Evolutionary conservation across 2,888 invertebrate species (phyloP).

Genomic region (Pyrgus malvae): DNA sequence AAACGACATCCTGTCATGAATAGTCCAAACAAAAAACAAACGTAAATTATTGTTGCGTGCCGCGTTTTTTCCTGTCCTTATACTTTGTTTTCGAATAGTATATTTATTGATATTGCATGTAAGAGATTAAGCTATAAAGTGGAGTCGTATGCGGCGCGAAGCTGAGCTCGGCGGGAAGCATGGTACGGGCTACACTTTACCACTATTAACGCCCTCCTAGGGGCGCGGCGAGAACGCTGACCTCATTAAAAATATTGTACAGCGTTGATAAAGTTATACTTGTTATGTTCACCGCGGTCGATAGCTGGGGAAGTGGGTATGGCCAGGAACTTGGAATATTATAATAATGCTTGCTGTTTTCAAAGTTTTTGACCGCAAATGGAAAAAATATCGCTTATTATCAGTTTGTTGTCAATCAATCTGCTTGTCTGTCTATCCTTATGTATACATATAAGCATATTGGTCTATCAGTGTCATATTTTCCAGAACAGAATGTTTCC

Average conservation of each 20-base stretch:
- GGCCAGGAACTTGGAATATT: no score
- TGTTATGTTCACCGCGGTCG: no score
- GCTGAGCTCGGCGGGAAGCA: constrained; percentile 70
- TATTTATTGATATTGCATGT: constrained; percentile 73
- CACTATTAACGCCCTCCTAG: constrained; percentile 42
- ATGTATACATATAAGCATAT: no score
- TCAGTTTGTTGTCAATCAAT: no score
- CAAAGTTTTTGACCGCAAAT: no score
- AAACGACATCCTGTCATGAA: constrained; percentile 33
- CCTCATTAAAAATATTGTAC: constrained; percentile 16
- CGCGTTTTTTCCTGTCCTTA: constrained; percentile 36
- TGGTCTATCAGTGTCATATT: no score
- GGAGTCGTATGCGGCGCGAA: constrained; percentile 54
- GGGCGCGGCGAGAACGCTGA: constrained; percentile 20
- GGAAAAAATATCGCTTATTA: no score
- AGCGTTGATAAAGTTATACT: background rate
- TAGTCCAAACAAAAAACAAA: constrained; percentile 36
- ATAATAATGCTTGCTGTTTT: no score
- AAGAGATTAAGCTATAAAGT: constrained; percentile 78
- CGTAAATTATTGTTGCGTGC: constrained; percentile 36
- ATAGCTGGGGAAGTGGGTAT: no score
- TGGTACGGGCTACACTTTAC: constrained; percentile 61
- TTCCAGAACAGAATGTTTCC: no score
- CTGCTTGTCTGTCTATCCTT: no score
- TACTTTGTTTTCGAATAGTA: constrained; percentile 58